Percentiles rank a stretch among this genome's conserved stretches.
Evolutionary conservation across 1,140 invertebrate genomes (phyloP).

Genomic region (Apocrypta bakeri): DNA sequence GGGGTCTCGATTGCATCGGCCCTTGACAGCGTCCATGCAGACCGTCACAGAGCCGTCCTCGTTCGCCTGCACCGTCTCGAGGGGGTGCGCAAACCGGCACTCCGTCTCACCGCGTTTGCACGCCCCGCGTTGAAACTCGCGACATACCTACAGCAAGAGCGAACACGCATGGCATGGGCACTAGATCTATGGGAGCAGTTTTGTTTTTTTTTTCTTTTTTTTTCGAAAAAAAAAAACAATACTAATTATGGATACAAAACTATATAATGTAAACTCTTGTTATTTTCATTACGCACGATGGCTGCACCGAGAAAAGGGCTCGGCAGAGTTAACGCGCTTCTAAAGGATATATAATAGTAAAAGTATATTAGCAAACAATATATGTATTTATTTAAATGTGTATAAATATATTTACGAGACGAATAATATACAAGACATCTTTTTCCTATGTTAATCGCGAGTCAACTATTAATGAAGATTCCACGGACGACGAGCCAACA

Average conservation of each 20-base stretch:
- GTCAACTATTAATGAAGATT: slow-evolving; percentile 3
- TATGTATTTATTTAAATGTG: too few species aligned
- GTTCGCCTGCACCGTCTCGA: slow-evolving; percentile 93
- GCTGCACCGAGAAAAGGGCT: slow-evolving; percentile 25
- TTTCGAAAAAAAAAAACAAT: slow-evolving; percentile 40
- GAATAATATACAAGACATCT: neutral
- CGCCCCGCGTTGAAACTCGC: slow-evolving; percentile 97
- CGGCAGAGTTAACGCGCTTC: slow-evolving; percentile 9
- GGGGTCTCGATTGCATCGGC: slow-evolving; percentile 95
- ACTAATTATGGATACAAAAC: slow-evolving; percentile 42
- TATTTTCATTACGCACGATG: neutral
- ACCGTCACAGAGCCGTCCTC: slow-evolving; percentile 97
- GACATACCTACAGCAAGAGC: slow-evolving; percentile 91
- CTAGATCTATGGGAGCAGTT: slow-evolving; percentile 70
- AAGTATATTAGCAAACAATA: neutral
- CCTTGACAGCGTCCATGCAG: slow-evolving; percentile 99
- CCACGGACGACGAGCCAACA: neutral
- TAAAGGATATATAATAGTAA: neutral
- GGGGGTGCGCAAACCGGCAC: slow-evolving; percentile 98
- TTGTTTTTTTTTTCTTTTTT: neutral
- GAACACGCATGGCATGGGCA: slow-evolving; percentile 74
- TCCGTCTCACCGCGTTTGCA: slow-evolving; percentile 96
- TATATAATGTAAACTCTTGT: slow-evolving; percentile 14
- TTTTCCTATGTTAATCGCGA: neutral
- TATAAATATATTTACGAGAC: slow-evolving; percentile 16